These are phyloP conservation scores for Pitangus sulphuratus DNA, from an alignment of 2,797 vertebrate genomes.

Conservation along the genomic window DNA sequence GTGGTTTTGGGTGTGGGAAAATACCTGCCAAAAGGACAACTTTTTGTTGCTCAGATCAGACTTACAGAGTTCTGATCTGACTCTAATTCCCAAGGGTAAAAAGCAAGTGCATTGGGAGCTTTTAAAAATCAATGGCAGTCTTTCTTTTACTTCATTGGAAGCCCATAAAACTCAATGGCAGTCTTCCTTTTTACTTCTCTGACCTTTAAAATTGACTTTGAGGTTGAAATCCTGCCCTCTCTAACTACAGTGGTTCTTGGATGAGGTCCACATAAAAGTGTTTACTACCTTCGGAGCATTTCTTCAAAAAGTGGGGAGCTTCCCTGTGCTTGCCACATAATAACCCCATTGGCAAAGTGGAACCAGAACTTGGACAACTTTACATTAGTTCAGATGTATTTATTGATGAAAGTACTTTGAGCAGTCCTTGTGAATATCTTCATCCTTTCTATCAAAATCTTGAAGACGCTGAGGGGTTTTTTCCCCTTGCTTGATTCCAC, in stretches of 20 bases:
- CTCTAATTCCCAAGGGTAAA: neutral
- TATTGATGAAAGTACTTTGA: neutral
- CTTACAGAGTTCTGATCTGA: neutral
- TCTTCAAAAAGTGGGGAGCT: neutral
- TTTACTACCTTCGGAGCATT: neutral
- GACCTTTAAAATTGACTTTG: neutral
- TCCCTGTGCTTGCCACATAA: neutral
- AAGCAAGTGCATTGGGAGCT: constrained; percentile 3
- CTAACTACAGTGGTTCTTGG: neutral
- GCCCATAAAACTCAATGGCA: neutral
- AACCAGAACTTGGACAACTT: neutral
- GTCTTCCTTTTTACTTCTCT: neutral
- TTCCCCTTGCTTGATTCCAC: neutral
- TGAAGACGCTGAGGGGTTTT: neutral
- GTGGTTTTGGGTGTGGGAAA: constrained; percentile 36
- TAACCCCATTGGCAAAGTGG: neutral
- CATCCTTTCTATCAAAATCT: neutral
- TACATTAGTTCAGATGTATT: neutral
- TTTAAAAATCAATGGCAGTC: neutral
- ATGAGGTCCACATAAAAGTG: neutral
- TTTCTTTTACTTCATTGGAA: neutral
- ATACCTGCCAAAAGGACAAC: neutral
- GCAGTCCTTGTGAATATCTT: neutral
- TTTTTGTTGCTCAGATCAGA: neutral
- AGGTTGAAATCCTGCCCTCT: neutral